Evolutionary conservation across 2,113 vertebrate species (phyloP).

Genomic region (Cynoglossus semilaevis): DNA sequence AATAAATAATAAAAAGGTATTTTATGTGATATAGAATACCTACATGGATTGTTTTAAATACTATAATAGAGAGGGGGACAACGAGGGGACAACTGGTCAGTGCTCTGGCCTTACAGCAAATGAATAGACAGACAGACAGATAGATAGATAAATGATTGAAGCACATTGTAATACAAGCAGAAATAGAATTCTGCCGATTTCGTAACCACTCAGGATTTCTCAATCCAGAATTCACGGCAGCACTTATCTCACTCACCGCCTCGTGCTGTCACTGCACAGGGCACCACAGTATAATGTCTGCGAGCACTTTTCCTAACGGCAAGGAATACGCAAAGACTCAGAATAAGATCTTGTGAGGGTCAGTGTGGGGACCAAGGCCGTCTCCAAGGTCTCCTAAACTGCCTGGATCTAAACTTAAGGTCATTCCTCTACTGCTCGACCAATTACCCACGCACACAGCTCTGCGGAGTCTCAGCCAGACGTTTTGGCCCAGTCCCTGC

Average conservation of each 20-base stretch:
- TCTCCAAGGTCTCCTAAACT: conserved; percentile 68
- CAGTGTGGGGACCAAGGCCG: conserved; percentile 53
- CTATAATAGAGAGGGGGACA: too few relatives aligned
- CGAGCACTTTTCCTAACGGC: conserved; percentile 14
- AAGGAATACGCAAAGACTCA: conserved; percentile 33
- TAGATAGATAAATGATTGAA: too few relatives aligned
- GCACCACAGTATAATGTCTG: conserved; percentile 21
- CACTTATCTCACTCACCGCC: background rate
- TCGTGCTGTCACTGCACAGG: conserved; percentile 32
- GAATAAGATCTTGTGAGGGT: conserved; percentile 51
- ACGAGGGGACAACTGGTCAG: too few relatives aligned
- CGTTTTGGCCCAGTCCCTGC: conserved; percentile 58
- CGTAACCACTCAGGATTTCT: conserved; percentile 13
- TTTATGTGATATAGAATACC: too few relatives aligned
- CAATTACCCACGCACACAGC: conserved; percentile 64
- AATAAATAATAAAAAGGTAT: too few relatives aligned
- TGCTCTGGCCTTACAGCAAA: too few relatives aligned
- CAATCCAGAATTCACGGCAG: conserved; percentile 26
- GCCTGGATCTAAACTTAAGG: conserved; percentile 67
- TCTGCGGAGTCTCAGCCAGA: conserved; percentile 65
- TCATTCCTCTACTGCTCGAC: conserved; percentile 67
- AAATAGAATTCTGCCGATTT: too few relatives aligned
- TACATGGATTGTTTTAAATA: too few relatives aligned
- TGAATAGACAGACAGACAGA: too few relatives aligned
- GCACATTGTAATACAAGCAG: too few relatives aligned